Evolutionary conservation across 2,113 vertebrate genomes (phyloP).

Genomic region (Grantiella picta): DNA sequence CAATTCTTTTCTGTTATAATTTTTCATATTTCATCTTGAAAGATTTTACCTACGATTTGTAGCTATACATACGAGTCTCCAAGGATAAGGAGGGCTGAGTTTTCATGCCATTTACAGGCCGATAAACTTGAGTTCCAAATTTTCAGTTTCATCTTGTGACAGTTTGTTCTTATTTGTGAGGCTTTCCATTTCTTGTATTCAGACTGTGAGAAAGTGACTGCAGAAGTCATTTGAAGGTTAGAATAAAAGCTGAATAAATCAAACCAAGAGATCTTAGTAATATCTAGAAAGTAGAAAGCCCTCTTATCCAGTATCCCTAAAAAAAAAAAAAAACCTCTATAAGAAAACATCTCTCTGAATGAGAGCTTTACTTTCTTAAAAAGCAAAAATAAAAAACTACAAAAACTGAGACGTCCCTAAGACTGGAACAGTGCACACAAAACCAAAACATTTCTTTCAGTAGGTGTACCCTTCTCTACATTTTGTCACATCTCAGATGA

Average conservation of each 20-base stretch:
- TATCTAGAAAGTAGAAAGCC: neutral
- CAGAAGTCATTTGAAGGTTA: neutral
- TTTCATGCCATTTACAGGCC: neutral
- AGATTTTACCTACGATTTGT: neutral
- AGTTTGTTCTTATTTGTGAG: neutral
- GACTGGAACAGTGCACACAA: neutral
- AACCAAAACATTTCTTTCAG: neutral
- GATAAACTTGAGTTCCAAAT: neutral
- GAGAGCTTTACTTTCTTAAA: neutral
- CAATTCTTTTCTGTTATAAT: neutral
- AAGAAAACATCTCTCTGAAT: neutral
- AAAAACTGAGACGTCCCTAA: neutral
- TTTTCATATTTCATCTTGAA: slow-evolving; percentile 9
- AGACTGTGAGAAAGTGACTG: neutral
- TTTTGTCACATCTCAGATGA: neutral
- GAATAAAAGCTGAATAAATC: neutral
- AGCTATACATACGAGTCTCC: neutral
- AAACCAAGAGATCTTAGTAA: neutral
- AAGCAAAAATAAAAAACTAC: neutral
- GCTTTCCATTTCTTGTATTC: neutral
- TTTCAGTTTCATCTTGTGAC: neutral
- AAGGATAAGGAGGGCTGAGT: neutral
- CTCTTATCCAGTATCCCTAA: neutral
- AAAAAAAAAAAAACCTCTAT: neutral
- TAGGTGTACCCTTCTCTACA: neutral